A percentile compares a stretch with the other conserved stretches of the same genome.
phyloP scores from a whole-genome alignment of 2,888 invertebrate genomes.

The Nectonema munidae region DNA sequence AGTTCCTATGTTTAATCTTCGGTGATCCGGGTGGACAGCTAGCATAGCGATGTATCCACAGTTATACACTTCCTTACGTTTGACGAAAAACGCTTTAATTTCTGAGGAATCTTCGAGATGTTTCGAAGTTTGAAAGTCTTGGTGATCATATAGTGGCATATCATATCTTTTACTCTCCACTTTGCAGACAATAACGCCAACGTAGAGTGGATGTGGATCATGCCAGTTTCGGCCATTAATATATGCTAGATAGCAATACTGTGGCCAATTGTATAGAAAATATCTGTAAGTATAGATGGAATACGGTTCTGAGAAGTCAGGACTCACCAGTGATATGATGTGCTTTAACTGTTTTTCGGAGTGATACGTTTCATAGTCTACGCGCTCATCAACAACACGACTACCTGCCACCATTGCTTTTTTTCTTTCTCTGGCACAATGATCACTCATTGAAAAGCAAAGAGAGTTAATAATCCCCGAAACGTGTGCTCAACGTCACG shows the following conservation, averaged over 20 bases:
- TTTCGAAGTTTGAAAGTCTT: no score
- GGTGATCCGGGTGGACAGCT: constrained; percentile 72
- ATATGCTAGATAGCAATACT: constrained; percentile 66
- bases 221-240: not conserved
- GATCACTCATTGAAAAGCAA: no score
- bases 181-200: constrained; percentile 96
- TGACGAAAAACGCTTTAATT: no score
- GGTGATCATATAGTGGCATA: no score
- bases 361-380: constrained; percentile 37
- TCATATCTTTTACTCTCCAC: constrained; percentile 56
- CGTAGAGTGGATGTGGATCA: constrained; percentile 21
- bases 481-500: no score
- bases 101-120: no score
- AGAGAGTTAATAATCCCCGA: no score
- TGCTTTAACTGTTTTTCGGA: constrained; percentile 89
- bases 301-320: constrained; percentile 94
- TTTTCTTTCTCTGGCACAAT: no score
- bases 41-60: constrained; percentile 97
- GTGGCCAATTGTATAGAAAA: constrained; percentile 99
- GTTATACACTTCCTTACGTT: constrained; percentile 36
- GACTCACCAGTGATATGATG: constrained; percentile 91
- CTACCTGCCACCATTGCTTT: no score
- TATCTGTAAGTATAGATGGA: constrained; percentile 99
- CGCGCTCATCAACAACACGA: no score
- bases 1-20: constrained; percentile 54